These are phyloP conservation scores for Saccostrea cuccullata DNA, from an alignment of 1,140 invertebrate genomes.

Conservation along the genomic window DNA sequence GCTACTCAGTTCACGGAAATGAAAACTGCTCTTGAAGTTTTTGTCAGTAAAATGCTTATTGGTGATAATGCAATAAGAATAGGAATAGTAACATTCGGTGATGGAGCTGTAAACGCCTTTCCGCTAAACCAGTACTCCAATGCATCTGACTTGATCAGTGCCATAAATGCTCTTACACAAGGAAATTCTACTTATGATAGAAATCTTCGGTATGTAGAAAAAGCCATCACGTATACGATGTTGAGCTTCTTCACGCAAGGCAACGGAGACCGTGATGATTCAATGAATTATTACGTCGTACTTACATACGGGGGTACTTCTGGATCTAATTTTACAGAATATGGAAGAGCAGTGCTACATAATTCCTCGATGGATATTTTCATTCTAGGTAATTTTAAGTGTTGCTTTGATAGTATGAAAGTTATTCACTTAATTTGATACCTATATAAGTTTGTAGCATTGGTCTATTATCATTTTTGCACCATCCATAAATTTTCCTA, in stretches of 20 bases:
- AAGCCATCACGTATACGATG: not conserved
- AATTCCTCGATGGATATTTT: not conserved
- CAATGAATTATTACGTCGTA: not conserved
- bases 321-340: not conserved
- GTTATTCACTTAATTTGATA: too few species aligned
- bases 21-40: not conserved
- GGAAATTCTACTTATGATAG: not conserved
- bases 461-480: too few species aligned
- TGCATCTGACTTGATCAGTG: not conserved
- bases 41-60: not conserved
- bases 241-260: not conserved
- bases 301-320: not conserved
- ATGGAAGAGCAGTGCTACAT: not conserved
- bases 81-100: not conserved
- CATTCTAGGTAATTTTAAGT: not conserved
- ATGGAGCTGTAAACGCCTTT: not conserved
- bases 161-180: not conserved
- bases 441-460: too few species aligned
- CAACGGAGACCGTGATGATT: not conserved
- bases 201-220: not conserved
- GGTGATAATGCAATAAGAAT: not conserved
- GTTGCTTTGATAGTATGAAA: too few species aligned
- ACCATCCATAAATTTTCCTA: too few species aligned
- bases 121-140: not conserved
- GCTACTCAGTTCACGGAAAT: not conserved